Evolutionary conservation across 2,797 vertebrate genomes (phyloP).

Genomic region (Diplodus puntazzo): DNA sequence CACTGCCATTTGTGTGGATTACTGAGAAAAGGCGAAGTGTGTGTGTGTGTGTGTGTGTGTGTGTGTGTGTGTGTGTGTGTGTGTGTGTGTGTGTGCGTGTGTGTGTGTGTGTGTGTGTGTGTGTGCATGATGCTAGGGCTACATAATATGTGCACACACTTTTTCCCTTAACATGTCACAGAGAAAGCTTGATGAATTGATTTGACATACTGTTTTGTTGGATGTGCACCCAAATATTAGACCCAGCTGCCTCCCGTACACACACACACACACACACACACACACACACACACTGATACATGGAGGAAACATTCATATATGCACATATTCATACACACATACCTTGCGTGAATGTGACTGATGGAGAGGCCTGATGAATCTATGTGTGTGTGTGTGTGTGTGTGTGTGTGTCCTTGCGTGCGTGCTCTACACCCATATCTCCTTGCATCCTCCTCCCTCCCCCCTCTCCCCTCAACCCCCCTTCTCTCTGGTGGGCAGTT

Average conservation of each 20-base stretch:
- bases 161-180: conserved; percentile 70
- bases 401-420: neutral
- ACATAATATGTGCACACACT: conserved; percentile 62
- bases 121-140: conserved; percentile 26
- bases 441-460: conserved; percentile 45
- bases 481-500: conserved; percentile 95
- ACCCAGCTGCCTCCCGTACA: conserved; percentile 55
- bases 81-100: conserved; percentile 15
- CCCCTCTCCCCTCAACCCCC: conserved; percentile 35
- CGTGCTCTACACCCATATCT: conserved; percentile 64
- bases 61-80: conserved; percentile 39
- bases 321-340: conserved; percentile 62
- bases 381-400: conserved; percentile 9
- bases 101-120: conserved; percentile 29
- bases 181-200: conserved; percentile 75
- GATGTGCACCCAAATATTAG: conserved; percentile 52
- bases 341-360: conserved; percentile 65
- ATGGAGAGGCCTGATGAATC: conserved; percentile 48
- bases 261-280: conserved; percentile 25
- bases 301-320: conserved; percentile 33
- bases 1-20: conserved; percentile 90
- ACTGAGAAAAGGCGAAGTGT: conserved; percentile 74
- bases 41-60: conserved; percentile 52
- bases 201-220: conserved; percentile 77
- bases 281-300: conserved; percentile 26